phyloP scores from a whole-genome alignment of 1,140 invertebrate species.

The Brevipalpus yothersi region DNA sequence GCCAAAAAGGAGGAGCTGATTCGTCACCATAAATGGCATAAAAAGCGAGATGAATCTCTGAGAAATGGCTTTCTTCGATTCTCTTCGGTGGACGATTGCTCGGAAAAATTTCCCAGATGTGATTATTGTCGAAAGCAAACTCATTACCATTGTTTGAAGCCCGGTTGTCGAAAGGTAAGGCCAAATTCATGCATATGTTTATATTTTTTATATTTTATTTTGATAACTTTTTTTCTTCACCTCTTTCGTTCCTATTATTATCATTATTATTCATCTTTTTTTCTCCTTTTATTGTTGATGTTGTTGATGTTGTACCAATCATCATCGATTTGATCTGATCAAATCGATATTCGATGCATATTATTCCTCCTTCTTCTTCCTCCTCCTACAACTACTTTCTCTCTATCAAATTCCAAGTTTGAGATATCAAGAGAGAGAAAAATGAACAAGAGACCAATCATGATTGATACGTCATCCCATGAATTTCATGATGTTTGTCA shows the following conservation, averaged over 20 bases:
- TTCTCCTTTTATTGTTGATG: neutral
- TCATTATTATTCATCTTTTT: neutral
- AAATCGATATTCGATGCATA: too few relatives aligned
- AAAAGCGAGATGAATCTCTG: conserved; percentile 85
- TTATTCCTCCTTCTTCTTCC: too few relatives aligned
- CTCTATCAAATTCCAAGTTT: too few relatives aligned
- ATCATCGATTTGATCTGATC: too few relatives aligned
- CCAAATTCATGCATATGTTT: neutral
- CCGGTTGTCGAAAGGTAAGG: conserved; percentile 8
- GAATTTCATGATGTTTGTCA: too few relatives aligned
- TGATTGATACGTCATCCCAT: too few relatives aligned
- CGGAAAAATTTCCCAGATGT: conserved; percentile 48
- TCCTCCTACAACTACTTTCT: too few relatives aligned
- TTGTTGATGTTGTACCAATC: too few relatives aligned
- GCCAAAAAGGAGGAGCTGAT: conserved; percentile 98
- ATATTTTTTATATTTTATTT: neutral
- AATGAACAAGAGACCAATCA: too few relatives aligned
- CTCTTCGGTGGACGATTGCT: conserved; percentile 72
- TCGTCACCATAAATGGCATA: conserved; percentile 95
- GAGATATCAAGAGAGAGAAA: too few relatives aligned
- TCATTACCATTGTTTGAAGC: conserved; percentile 88
- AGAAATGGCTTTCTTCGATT: conserved; percentile 89
- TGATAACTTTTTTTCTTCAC: neutral
- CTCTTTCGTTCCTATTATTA: neutral
- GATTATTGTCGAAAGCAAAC: conserved; percentile 89